Evolutionary conservation across 2,113 vertebrate genomes (phyloP).

Genomic region (Phainopepla nitens): DNA sequence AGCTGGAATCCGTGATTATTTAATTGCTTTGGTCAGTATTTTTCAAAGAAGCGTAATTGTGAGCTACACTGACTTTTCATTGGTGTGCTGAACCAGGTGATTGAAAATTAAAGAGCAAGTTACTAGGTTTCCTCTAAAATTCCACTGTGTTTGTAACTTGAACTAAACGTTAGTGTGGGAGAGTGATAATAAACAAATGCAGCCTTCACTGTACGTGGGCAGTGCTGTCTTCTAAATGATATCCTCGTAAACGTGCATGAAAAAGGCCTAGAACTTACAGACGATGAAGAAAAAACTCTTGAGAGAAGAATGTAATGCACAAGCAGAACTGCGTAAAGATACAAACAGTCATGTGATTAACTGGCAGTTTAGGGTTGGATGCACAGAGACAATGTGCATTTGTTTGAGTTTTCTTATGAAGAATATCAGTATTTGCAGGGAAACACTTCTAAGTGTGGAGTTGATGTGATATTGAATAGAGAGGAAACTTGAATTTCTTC

Average conservation of each 20-base stretch:
- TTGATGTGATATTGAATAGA: not conserved
- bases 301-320: not conserved
- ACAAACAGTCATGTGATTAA: not conserved
- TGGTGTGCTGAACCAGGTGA: not conserved
- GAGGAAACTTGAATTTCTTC: not conserved
- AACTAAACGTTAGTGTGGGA: not conserved
- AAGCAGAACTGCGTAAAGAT: not conserved
- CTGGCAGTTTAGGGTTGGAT: not conserved
- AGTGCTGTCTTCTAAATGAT: not conserved
- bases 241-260: accelerated
- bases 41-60: not conserved
- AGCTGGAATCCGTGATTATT: not conserved
- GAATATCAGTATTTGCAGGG: not conserved
- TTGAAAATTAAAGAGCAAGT: not conserved
- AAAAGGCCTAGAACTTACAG: not conserved
- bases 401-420: not conserved
- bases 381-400: not conserved
- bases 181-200: not conserved
- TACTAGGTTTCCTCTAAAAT: not conserved
- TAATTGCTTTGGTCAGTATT: not conserved
- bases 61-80: not conserved
- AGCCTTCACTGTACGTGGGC: not conserved
- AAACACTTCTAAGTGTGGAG: not conserved
- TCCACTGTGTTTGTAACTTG: not conserved
- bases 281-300: not conserved